Evolutionary conservation across 2,888 invertebrate genomes (phyloP).

Genomic region (Scelioninae gen. 2): DNA sequence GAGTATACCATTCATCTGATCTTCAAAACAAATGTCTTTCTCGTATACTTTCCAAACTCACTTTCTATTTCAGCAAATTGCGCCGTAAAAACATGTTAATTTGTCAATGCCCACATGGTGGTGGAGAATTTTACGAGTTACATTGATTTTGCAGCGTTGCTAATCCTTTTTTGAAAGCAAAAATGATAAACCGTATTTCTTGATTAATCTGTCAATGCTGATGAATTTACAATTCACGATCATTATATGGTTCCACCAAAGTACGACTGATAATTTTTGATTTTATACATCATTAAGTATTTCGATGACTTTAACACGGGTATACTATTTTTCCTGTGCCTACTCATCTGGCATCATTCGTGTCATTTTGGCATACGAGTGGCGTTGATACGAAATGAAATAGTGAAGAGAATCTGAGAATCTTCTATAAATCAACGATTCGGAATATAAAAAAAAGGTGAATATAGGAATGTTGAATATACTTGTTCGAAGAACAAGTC

Average conservation of each 20-base stretch:
- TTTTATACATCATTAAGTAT: too few relatives aligned
- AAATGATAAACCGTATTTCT: not conserved
- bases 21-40: conserved; percentile 43
- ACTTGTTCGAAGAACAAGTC: conserved; percentile 58
- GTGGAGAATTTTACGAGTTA: conserved; percentile 14
- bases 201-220: not conserved
- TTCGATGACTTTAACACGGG: not conserved
- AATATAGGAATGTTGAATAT: conserved; percentile 33
- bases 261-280: too few relatives aligned
- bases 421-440: conserved; percentile 27
- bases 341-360: conserved; percentile 20
- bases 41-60: conserved; percentile 45
- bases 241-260: too few relatives aligned
- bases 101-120: conserved; percentile 24
- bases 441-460: conserved; percentile 28
- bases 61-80: conserved; percentile 55
- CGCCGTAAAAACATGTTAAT: conserved; percentile 48
- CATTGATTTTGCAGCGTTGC: conserved; percentile 8
- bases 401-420: conserved; percentile 22
- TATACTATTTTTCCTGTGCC: conserved; percentile 3
- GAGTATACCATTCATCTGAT: conserved; percentile 26
- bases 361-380: conserved; percentile 11
- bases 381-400: conserved; percentile 11
- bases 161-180: not conserved
- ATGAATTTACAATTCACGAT: too few relatives aligned